Base-by-base conservation (phyloP, 2,888 invertebrate species). In the Eucriotettix oculatus region DNA sequence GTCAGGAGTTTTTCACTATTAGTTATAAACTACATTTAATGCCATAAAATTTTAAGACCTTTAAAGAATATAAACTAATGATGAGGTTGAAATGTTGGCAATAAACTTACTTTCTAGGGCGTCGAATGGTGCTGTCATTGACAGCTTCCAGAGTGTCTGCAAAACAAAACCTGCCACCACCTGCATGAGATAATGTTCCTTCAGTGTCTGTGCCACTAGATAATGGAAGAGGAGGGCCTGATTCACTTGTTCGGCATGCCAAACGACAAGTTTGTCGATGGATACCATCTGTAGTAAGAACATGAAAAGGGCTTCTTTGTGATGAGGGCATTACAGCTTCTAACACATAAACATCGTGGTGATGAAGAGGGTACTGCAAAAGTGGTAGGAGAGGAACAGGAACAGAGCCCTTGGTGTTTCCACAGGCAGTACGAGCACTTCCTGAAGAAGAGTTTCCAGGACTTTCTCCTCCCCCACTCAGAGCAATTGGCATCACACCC, bases 141-240 rank as follows among this genome's bases (percentile, higher is more conserved):
- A 76, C 71, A 57, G 78, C 78, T 54, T 79, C 78, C 12, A 79
- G 73, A 41, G 79, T 78, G 59, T 80, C 80, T 65, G 79, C 74
- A 44, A 81, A 72, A 67, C 79, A 79, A 65, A 82, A 81, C 63
- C 78, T 53, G 10, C 61, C 77, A 67, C 76, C 82, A 68, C 75
- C 29, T 7, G 29, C 29, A 29, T 29, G 29, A 29, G 29, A 29
- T 29, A 29, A 29, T 29, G 29, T 29, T 29, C 29, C 29, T n/a
- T 81, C 81, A 16, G 78, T 73, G 56, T 79, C 80, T 40, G 79
- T 76, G 63, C 82, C 82, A 12, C 78, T 63, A 78, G 77, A 0
- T 79, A 76, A 11, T 76, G 68, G 81, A 78, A 9, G 79, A 68
- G 0, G 78, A 74, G 60, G 71, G 62, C 17, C 68, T 68, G 1